Evolutionary conservation across 23 tunicate genomes (phyloP).

Genomic region (Styela clava): DNA sequence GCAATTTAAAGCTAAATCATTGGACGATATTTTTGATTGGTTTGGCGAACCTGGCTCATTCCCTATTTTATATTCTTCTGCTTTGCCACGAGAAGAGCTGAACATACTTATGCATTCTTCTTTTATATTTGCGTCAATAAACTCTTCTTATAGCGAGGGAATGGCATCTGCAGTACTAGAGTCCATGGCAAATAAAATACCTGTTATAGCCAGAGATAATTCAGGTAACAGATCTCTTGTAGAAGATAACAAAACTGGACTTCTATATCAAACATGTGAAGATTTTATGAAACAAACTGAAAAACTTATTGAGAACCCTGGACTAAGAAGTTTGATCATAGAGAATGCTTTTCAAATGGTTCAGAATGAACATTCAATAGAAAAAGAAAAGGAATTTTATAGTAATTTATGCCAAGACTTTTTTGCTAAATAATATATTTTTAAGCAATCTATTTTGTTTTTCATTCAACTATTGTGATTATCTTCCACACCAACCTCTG

Average conservation of each 20-base stretch:
- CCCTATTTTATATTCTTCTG: constrained; percentile 35
- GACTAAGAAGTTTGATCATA: constrained; percentile 7
- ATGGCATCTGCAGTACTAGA: constrained; percentile 75
- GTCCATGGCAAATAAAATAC: constrained; percentile 64
- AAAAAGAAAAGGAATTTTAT: constrained; percentile 20
- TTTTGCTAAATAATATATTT: neutral
- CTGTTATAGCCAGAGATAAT: constrained; percentile 63
- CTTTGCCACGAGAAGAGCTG: constrained; percentile 31
- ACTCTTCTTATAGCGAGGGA: constrained; percentile 79
- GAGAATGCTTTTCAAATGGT: constrained; percentile 3
- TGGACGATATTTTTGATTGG: constrained; percentile 35
- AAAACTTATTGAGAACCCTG: constrained; percentile 24
- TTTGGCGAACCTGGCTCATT: constrained; percentile 19
- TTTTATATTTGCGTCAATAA: constrained; percentile 44
- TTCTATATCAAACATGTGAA: constrained; percentile 41
- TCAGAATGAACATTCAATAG: neutral
- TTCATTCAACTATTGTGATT: too few species aligned
- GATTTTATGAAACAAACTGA: constrained; percentile 46
- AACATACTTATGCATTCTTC: neutral
- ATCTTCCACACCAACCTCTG: too few species aligned
- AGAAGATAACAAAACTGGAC: constrained; percentile 46
- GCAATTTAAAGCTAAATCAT: neutral
- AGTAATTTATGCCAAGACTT: neutral
- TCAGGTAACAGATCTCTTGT: constrained; percentile 64
- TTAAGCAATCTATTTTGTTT: too few species aligned